Evolutionary conservation across 2,113 vertebrate species (phyloP).

Genomic region (Oncorhynchus clarkii): DNA sequence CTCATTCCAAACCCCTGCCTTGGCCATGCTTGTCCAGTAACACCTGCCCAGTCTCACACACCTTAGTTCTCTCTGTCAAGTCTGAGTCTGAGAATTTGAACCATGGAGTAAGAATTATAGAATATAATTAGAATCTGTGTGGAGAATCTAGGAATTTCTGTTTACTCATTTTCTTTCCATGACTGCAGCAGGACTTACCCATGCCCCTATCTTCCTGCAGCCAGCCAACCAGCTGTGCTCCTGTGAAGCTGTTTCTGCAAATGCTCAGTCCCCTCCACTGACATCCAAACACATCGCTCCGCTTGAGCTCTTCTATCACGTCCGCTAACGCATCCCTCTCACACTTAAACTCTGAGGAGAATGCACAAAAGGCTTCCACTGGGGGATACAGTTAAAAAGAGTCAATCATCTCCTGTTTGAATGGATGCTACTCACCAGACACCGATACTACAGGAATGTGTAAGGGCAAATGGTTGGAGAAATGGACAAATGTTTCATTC

Average conservation of each 20-base stretch:
- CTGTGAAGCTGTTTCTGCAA: conserved; percentile 68
- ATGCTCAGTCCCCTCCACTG: conserved; percentile 61
- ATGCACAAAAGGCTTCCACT: conserved; percentile 23
- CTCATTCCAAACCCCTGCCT: conserved; percentile 54
- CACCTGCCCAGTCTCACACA: conserved; percentile 43
- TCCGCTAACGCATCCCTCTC: conserved; percentile 68
- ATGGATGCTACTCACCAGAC: background rate
- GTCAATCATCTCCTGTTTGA: background rate
- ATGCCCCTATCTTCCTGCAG: conserved; percentile 61
- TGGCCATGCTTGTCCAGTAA: conserved; percentile 60
- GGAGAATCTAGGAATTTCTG: background rate
- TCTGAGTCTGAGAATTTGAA: background rate
- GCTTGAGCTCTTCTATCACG: conserved; percentile 66
- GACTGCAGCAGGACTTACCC: conserved; percentile 53
- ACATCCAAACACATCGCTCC: conserved; percentile 61
- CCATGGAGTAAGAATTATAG: background rate
- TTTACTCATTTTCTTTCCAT: background rate
- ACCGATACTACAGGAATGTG: background rate
- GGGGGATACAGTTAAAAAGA: background rate
- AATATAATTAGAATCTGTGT: background rate
- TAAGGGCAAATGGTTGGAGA: background rate
- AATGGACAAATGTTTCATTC: background rate
- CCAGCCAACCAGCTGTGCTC: conserved; percentile 65
- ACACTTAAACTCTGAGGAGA: conserved; percentile 62
- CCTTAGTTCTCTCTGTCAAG: conserved; percentile 51